These are phyloP conservation scores for Paramormyrops kingsleyae DNA, from an alignment of 2,113 vertebrate species.

Conservation along the genomic window DNA sequence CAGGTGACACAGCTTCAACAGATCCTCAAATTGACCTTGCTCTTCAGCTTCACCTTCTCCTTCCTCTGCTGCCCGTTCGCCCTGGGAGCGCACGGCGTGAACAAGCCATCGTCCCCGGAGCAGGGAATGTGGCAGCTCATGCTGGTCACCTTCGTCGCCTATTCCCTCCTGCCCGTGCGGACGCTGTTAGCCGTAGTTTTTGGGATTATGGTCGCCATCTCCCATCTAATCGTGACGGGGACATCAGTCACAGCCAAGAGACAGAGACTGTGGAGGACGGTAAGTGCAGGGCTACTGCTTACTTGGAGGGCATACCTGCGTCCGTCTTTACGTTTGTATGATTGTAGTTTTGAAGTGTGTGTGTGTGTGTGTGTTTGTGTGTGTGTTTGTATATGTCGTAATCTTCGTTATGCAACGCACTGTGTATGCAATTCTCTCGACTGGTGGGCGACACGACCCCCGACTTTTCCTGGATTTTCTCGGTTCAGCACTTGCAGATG, in stretches of 20 bases:
- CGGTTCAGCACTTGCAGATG: constrained; percentile 20
- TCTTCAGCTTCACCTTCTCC: constrained; percentile 94
- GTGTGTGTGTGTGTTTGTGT: background rate
- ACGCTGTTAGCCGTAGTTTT: constrained; percentile 86
- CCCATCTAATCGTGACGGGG: constrained; percentile 86
- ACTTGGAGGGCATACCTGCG: background rate
- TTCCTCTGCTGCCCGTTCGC: constrained; percentile 93
- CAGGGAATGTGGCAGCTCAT: constrained; percentile 96
- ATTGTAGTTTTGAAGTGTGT: background rate
- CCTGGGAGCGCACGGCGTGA: constrained; percentile 60
- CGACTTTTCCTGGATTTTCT: background rate
- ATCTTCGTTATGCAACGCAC: background rate
- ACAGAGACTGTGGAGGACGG: constrained; percentile 85
- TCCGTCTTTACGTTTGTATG: background rate
- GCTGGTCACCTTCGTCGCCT: constrained; percentile 92
- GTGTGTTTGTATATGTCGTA: background rate
- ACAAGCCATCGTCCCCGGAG: constrained; percentile 68
- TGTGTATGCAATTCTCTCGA: background rate
- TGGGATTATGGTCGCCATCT: constrained; percentile 80
- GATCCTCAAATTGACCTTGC: constrained; percentile 86
- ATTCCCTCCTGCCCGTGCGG: constrained; percentile 88
- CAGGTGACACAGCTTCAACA: constrained; percentile 94
- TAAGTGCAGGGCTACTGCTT: constrained; percentile 51
- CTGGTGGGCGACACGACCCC: background rate
- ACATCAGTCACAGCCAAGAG: constrained; percentile 75